These are phyloP conservation scores for Drosophila equinoxialis DNA, from an alignment of 1,140 invertebrate species.

Conservation along the genomic window DNA sequence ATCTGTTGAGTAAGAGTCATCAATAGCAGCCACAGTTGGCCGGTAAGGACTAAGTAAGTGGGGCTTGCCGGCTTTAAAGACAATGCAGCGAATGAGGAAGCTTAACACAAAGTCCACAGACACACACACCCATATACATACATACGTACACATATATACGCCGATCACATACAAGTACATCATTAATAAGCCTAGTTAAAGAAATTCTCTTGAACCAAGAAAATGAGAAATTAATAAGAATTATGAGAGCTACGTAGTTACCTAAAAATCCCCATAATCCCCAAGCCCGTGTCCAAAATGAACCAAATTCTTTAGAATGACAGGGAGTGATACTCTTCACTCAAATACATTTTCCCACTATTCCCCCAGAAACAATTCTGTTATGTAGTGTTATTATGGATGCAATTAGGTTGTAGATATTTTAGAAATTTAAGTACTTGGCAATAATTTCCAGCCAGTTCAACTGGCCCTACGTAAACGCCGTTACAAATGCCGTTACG, in stretches of 20 bases:
- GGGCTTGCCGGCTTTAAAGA: slow-evolving; percentile 35
- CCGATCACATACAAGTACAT: slow-evolving; percentile 15
- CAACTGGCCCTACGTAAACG: slow-evolving; percentile 51
- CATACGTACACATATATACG: slow-evolving; percentile 44
- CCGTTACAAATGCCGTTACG: background rate
- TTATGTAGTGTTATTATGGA: slow-evolving; percentile 76
- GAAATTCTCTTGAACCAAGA: slow-evolving; percentile 50
- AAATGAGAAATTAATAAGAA: slow-evolving; percentile 26
- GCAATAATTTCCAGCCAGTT: slow-evolving; percentile 74
- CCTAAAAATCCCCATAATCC: slow-evolving; percentile 56
- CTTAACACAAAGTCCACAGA: slow-evolving; percentile 57
- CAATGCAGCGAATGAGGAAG: slow-evolving; percentile 13
- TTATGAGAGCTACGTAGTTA: slow-evolving; percentile 75
- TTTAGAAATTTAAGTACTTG: slow-evolving; percentile 59
- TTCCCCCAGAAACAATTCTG: slow-evolving; percentile 44
- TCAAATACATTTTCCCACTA: slow-evolving; percentile 31
- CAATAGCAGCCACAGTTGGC: slow-evolving; percentile 85
- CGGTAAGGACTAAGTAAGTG: slow-evolving; percentile 42
- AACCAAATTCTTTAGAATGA: background rate
- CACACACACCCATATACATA: slow-evolving; percentile 51
- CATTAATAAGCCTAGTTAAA: slow-evolving; percentile 38
- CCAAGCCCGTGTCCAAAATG: background rate
- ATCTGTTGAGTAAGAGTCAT: slow-evolving; percentile 96
- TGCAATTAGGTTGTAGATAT: slow-evolving; percentile 68
- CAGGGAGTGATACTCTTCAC: background rate